Percentiles rank a stretch among this genome's conserved stretches.
These are phyloP conservation scores for Tetramorium alpestre DNA, from an alignment of 1,140 invertebrate genomes.

Conservation along the genomic window DNA sequence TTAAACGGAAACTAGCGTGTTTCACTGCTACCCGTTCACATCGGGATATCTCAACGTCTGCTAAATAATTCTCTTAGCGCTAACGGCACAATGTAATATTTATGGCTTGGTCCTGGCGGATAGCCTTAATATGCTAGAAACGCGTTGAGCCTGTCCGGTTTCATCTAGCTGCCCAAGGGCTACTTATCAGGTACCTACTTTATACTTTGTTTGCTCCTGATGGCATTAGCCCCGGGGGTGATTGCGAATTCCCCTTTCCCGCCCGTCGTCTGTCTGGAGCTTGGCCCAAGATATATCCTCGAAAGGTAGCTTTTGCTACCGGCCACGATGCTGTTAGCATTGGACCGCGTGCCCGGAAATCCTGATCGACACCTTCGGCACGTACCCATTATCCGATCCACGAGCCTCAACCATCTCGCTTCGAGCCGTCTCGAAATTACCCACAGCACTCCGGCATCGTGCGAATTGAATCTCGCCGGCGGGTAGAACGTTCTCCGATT, in stretches of 20 bases:
- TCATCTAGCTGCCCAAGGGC: constrained; percentile 80
- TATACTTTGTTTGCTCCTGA: constrained; percentile 84
- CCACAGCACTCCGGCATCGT: constrained; percentile 17
- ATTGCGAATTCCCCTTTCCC: constrained; percentile 75
- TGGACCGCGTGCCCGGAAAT: constrained; percentile 82
- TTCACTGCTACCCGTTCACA: neutral
- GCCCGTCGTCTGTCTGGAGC: constrained; percentile 68
- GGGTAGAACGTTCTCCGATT: constrained; percentile 34
- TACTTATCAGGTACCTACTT: constrained; percentile 83
- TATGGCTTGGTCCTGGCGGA: neutral
- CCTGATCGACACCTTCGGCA: constrained; percentile 76
- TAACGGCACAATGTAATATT: constrained; percentile 34
- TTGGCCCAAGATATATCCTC: constrained; percentile 61
- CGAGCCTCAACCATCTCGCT: constrained; percentile 40
- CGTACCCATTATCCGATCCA: constrained; percentile 73
- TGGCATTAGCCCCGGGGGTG: constrained; percentile 83
- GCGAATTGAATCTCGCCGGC: constrained; percentile 67
- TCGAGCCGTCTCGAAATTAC: constrained; percentile 39
- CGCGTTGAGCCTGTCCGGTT: constrained; percentile 74
- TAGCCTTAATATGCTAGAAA: constrained; percentile 80
- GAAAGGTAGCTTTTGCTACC: constrained; percentile 70
- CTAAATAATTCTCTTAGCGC: constrained; percentile 21
- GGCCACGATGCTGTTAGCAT: constrained; percentile 80
- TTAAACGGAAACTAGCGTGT: neutral
- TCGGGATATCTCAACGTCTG: neutral